Evolutionary conservation across 1,140 invertebrate genomes (phyloP).

Genomic region (Diuraphis noxia): DNA sequence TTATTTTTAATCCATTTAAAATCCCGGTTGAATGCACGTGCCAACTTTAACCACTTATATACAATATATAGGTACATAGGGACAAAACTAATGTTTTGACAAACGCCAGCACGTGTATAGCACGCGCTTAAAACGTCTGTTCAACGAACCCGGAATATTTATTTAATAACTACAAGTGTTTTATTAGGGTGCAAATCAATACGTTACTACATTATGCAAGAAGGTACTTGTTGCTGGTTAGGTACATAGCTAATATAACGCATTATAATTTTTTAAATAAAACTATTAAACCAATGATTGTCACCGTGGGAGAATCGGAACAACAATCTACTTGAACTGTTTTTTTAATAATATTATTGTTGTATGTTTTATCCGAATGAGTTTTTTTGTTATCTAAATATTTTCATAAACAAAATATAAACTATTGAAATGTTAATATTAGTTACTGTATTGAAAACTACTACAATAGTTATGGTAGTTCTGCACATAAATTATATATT

Average conservation of each 20-base stretch:
- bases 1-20: slow-evolving; percentile 2
- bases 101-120: slow-evolving; percentile 15
- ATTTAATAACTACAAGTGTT: slow-evolving; percentile 39
- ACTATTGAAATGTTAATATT: background rate
- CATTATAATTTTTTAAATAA: slow-evolving; percentile 37
- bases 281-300: background rate
- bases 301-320: slow-evolving; percentile 15
- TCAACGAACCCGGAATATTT: slow-evolving; percentile 31
- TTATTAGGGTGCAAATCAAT: slow-evolving; percentile 39
- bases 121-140: slow-evolving; percentile 30
- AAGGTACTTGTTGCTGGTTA: slow-evolving; percentile 18
- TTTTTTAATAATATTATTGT: background rate
- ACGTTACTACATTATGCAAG: slow-evolving; percentile 27
- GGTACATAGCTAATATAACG: background rate
- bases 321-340: background rate
- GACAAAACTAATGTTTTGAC: slow-evolving; percentile 40
- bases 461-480: background rate
- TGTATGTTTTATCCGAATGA: background rate
- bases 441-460: background rate
- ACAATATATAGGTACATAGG: background rate
- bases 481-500: background rate
- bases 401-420: background rate
- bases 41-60: background rate
- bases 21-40: slow-evolving; percentile 9
- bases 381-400: slow-evolving; percentile 19